Conservation (phyloP, 2,113 vertebrate genomes). For the Channa argus region DNA sequence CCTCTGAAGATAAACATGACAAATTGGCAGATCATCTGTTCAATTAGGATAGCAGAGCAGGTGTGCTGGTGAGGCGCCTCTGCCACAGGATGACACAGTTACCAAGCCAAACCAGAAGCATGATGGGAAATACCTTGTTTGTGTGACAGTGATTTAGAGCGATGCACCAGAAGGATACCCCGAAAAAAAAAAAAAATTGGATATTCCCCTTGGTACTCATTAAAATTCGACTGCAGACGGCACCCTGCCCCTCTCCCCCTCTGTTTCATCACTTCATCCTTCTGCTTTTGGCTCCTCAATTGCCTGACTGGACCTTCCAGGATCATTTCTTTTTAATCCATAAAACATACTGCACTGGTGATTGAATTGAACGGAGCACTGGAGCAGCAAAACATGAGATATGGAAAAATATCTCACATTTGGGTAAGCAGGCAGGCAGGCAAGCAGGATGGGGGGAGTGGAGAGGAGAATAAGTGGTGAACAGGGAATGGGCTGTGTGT, state of each 20-base stretch:
- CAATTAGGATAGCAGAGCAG: slow-evolving; percentile 86
- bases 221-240: slow-evolving; percentile 83
- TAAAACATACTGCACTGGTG: slow-evolving; percentile 83
- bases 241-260: slow-evolving; percentile 66
- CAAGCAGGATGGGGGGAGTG: slow-evolving; percentile 21
- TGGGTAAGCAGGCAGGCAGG: slow-evolving; percentile 60
- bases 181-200: slow-evolving; percentile 69
- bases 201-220: slow-evolving; percentile 89
- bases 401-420: slow-evolving; percentile 82
- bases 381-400: slow-evolving; percentile 85
- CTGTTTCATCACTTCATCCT: slow-evolving; percentile 69
- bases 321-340: slow-evolving; percentile 91
- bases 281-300: slow-evolving; percentile 73
- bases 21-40: slow-evolving; percentile 89
- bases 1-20: slow-evolving; percentile 89
- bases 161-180: slow-evolving; percentile 81
- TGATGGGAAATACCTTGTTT: slow-evolving; percentile 87
- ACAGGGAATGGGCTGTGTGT: slow-evolving; percentile 76
- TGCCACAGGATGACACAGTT: slow-evolving; percentile 80
- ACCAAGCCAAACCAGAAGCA: slow-evolving; percentile 83
- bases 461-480: slow-evolving; percentile 73
- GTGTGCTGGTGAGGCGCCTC: slow-evolving; percentile 70
- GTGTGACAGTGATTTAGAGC: slow-evolving; percentile 86
- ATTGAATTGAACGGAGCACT: slow-evolving; percentile 83
- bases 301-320: slow-evolving; percentile 78